Evolutionary conservation across 2,113 vertebrate genomes (phyloP).

Genomic region (Megaleporinus macrocephalus): DNA sequence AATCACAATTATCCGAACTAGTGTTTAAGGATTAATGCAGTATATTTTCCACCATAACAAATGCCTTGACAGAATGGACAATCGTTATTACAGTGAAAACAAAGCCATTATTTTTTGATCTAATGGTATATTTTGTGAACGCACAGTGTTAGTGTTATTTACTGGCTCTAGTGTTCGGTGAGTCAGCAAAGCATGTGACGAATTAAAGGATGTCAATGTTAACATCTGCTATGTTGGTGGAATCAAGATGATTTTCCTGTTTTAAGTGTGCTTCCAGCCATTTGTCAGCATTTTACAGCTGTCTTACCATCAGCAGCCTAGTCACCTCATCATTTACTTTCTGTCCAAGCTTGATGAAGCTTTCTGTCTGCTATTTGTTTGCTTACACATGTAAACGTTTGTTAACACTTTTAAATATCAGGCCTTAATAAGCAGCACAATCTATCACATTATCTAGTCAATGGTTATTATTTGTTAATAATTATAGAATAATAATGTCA

Average conservation of each 20-base stretch:
- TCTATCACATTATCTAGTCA: too few species aligned
- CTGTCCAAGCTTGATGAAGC: neutral
- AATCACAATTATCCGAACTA: neutral
- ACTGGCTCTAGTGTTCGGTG: neutral
- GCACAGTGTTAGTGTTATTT: neutral
- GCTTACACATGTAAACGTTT: neutral
- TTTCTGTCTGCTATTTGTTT: neutral
- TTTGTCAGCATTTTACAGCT: constrained; percentile 13
- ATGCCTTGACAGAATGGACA: neutral
- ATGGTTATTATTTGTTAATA: too few species aligned
- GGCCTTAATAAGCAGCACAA: too few species aligned
- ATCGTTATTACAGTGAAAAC: neutral
- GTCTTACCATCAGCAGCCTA: constrained; percentile 14
- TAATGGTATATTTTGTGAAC: neutral
- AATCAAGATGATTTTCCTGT: constrained; percentile 13
- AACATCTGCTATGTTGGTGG: neutral
- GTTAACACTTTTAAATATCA: too few species aligned
- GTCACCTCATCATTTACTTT: constrained; percentile 8
- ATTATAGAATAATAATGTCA: too few species aligned
- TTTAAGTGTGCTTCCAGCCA: neutral
- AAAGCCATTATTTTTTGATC: neutral
- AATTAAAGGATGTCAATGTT: neutral
- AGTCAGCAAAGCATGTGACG: neutral
- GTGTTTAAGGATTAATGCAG: neutral
- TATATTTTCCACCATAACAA: neutral